These are phyloP conservation scores for Hippopotamyrus pictus DNA, from an alignment of 2,797 vertebrate species.

Conservation along the genomic window DNA sequence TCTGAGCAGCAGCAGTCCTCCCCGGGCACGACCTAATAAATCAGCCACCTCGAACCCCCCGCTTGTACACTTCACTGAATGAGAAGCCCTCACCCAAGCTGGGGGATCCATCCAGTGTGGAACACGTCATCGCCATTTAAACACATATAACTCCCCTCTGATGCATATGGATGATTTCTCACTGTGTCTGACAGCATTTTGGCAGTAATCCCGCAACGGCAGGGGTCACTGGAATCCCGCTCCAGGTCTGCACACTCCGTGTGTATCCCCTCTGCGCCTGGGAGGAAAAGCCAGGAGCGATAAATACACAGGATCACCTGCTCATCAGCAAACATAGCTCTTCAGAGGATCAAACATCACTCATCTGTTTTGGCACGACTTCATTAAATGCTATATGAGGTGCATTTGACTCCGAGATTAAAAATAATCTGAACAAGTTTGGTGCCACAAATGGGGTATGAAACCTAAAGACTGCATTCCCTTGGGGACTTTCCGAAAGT, in stretches of 20 bases:
- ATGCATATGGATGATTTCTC: neutral
- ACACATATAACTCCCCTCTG: neutral
- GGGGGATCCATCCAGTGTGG: slow-evolving; percentile 19
- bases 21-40: neutral
- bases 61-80: neutral
- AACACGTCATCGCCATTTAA: slow-evolving; percentile 5
- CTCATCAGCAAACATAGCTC: neutral
- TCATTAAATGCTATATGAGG: neutral
- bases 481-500: neutral
- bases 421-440: neutral
- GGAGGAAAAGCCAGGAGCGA: neutral
- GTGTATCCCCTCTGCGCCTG: neutral
- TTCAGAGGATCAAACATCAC: neutral
- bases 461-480: neutral
- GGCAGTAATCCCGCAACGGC: neutral
- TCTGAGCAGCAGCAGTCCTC: neutral
- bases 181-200: neutral
- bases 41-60: neutral
- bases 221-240: neutral
- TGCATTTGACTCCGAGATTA: neutral
- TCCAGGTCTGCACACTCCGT: neutral
- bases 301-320: neutral
- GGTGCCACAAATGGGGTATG: neutral
- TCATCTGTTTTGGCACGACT: neutral
- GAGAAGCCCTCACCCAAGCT: neutral